Evolutionary conservation across 2,888 invertebrate species (phyloP), one percentile per base, ranked within the genome.

Genomic region (Epicampocera succincta): DNA sequence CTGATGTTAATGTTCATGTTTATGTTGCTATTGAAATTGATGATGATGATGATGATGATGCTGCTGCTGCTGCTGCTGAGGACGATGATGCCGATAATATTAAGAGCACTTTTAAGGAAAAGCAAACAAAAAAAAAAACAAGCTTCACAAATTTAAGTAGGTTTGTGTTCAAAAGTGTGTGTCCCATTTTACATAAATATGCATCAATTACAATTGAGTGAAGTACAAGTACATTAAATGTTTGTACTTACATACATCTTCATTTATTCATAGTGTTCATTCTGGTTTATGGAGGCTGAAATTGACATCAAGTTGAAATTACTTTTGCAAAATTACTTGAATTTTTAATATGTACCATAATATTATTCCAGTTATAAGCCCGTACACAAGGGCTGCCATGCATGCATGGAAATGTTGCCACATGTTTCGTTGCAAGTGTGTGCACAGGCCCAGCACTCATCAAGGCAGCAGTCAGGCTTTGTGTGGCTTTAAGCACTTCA

Each of bases 251-350:
- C n/a, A 12, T 17, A 60, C n/a, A 33, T 33, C 25, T 52, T 29
- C 25, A 33, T 63, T 40, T 12, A 69, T 46, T 56, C 38, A 46
- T 33, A n/a, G 38, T 15, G 25, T 60, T 48, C 60, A 50, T 50
- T 50, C 17, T 40, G 19, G n/a, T 21, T 69, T 17, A 63, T 74
- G 44, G 50, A 69, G 52, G 84, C 88, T 89, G 89, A 86, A 88
- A 87, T 86, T 89, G 89, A 89, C 89, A 88, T 89, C 84, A 87
- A 88, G 89, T 88, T 88, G 85, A 89, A 88, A 88, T 89, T 88
- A 86, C 87, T 87, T 87, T 81, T 69, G 63, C 65, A 75, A 74
- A 75, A 75, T 66, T 52, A 68, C 68, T 69, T 65, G 56, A 61
- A 74, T 65, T 72, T 48, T 54, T 61, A 72, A 72, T 76, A n/a